Evolutionary conservation across 1,140 invertebrate species (phyloP), one percentile per base, ranked within the genome.

Genomic region (Liolophura sinensis): DNA sequence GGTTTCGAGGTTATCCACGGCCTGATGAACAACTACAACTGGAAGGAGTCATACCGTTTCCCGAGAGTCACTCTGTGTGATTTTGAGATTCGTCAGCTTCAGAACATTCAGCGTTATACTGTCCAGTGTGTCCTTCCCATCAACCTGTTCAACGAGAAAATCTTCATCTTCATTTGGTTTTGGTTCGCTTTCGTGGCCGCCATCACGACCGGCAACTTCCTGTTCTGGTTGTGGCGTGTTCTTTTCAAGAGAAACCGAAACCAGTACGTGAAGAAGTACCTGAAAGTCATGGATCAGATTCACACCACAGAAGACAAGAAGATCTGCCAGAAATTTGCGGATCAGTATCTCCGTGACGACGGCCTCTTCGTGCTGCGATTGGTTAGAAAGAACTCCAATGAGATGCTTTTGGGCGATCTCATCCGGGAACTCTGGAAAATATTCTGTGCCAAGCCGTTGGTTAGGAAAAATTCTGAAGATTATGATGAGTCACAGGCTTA

Each of bases 91-190:
- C 78, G 85, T 51, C 83, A 85, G 69, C 74, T 86, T 18, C 62
- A 69, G 40, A 75, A 72, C 69, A 59, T 79, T 24, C 82, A 84
- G 68, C 72, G 76, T 12, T 73, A 81, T 73, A 84, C 82, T 1
- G 84, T 85, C 31, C 87, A 87, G 70, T 88, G 87, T 68, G 86
- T 87, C 20, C 75, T 88, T 64, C 87, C 87, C 27, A 87, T 87
- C 72, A 88, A 88, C 69, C 79, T 88, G 40, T 87, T 88, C 78
- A 87, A 87, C 73, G 87, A 87, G 74, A 88, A 88, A 72, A 87
- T 88, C 65, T 83, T 81, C 68, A 78, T 79, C n/a, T 81, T 84
- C 70, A 67, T 84, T 9, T 84, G 81, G 82, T 82, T 82, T 66
- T 84, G 82, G 82, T 76, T 81, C 50, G 75, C 80, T 57, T 64